Evolutionary conservation across 2,797 vertebrate species (phyloP).

Genomic region (Centropyge bicolor): DNA sequence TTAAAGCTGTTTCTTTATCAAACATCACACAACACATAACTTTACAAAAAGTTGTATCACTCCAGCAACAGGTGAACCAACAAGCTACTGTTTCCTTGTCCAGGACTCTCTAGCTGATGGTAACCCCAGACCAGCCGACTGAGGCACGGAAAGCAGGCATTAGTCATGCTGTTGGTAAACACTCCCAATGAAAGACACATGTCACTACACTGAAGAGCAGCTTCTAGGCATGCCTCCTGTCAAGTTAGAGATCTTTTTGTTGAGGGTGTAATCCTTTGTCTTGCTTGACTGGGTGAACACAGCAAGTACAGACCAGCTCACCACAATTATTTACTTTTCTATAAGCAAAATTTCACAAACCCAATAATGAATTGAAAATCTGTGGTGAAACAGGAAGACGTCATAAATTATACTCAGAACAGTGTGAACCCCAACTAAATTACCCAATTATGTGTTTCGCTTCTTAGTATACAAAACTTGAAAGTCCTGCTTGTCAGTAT

Average conservation of each 20-base stretch:
- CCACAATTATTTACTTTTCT: slow-evolving; percentile 26
- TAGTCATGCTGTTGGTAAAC: slow-evolving; percentile 75
- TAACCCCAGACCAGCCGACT: slow-evolving; percentile 27
- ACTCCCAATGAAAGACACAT: slow-evolving; percentile 50
- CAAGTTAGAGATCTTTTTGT: slow-evolving; percentile 34
- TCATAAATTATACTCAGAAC: background rate
- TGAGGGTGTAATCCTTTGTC: slow-evolving; percentile 23
- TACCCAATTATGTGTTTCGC: slow-evolving; percentile 23
- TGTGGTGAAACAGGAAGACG: background rate
- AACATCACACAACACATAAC: slow-evolving; percentile 5
- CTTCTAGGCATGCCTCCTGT: slow-evolving; percentile 44
- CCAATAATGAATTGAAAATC: background rate
- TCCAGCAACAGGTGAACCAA: slow-evolving; percentile 8
- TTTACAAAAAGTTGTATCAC: background rate
- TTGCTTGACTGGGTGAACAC: slow-evolving; percentile 52
- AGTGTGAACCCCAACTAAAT: background rate
- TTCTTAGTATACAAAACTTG: slow-evolving; percentile 60
- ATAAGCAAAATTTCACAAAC: slow-evolving; percentile 9
- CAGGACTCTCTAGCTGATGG: background rate
- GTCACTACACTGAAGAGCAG: slow-evolving; percentile 35
- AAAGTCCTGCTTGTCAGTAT: slow-evolving; percentile 78
- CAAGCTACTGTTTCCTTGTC: slow-evolving; percentile 16
- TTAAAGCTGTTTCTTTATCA: background rate
- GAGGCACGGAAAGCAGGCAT: slow-evolving; percentile 53
- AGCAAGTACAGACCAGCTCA: slow-evolving; percentile 53